Evolutionary conservation across 2,797 vertebrate species (phyloP).

Genomic region (Periparus ater): DNA sequence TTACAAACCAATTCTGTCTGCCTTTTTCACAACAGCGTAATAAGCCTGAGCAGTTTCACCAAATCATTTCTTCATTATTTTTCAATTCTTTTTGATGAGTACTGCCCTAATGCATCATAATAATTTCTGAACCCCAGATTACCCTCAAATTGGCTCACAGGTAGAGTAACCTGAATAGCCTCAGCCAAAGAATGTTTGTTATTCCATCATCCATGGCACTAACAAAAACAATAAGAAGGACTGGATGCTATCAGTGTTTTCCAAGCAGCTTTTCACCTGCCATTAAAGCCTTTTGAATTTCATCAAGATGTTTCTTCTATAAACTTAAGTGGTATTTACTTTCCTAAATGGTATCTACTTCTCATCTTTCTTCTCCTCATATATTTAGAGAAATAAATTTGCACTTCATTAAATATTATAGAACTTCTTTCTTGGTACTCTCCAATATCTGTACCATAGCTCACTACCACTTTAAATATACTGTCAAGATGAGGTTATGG

Average conservation of each 20-base stretch:
- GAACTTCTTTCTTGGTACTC: neutral
- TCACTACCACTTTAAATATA: neutral
- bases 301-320: neutral
- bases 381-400: neutral
- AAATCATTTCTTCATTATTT: neutral
- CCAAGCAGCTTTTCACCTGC: neutral
- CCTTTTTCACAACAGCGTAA: neutral
- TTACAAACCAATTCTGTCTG: neutral
- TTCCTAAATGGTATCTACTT: neutral
- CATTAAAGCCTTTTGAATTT: neutral
- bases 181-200: neutral
- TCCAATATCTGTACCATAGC: neutral
- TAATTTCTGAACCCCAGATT: neutral
- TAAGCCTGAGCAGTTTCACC: neutral
- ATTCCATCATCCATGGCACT: neutral
- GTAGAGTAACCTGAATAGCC: neutral
- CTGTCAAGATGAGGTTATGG: accelerated
- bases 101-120: neutral
- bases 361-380: neutral
- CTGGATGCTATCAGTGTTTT: neutral
- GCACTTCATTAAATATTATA: neutral
- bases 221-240: neutral
- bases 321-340: neutral
- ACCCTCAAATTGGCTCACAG: neutral
- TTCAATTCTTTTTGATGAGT: neutral